Percentiles rank a stretch among this genome's conserved stretches.
Evolutionary conservation across 2,797 vertebrate genomes (phyloP).

Genomic region (Platalea minor): DNA sequence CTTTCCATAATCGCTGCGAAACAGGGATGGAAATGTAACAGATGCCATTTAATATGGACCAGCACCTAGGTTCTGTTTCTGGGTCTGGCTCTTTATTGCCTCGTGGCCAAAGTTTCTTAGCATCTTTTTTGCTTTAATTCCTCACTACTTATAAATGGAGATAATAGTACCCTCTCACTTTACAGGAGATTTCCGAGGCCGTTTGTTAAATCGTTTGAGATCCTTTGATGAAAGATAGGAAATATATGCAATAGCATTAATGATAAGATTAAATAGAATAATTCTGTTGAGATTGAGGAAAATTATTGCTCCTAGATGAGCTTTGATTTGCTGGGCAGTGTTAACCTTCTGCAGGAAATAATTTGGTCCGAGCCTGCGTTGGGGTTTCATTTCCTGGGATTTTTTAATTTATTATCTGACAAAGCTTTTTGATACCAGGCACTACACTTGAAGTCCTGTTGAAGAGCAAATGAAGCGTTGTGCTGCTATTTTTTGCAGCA

Average conservation of each 20-base stretch:
- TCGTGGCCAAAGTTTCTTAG: neutral
- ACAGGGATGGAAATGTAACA: constrained; percentile 56
- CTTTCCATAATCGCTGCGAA: constrained; percentile 33
- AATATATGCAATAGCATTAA: neutral
- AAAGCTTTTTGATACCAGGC: constrained; percentile 33
- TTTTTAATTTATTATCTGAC: constrained; percentile 30
- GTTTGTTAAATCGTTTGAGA: neutral
- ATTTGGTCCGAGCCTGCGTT: neutral
- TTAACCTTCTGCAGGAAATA: constrained; percentile 4
- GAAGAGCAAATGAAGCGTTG: constrained; percentile 47
- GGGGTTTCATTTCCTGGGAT: constrained; percentile 25
- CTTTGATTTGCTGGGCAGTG: neutral
- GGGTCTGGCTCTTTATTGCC: constrained; percentile 19
- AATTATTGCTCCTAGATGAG: neutral
- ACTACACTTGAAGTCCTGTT: constrained; percentile 32
- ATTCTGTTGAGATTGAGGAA: neutral
- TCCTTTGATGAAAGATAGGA: neutral
- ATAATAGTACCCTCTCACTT: neutral
- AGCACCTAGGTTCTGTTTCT: constrained; percentile 38
- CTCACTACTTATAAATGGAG: neutral
- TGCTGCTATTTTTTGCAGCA: constrained; percentile 42
- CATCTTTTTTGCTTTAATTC: constrained; percentile 8
- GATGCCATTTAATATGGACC: constrained; percentile 62
- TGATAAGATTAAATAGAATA: neutral
- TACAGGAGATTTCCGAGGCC: neutral